Evolutionary conservation across 2,888 invertebrate species (phyloP).

Genomic region (Trachelus tabidus): DNA sequence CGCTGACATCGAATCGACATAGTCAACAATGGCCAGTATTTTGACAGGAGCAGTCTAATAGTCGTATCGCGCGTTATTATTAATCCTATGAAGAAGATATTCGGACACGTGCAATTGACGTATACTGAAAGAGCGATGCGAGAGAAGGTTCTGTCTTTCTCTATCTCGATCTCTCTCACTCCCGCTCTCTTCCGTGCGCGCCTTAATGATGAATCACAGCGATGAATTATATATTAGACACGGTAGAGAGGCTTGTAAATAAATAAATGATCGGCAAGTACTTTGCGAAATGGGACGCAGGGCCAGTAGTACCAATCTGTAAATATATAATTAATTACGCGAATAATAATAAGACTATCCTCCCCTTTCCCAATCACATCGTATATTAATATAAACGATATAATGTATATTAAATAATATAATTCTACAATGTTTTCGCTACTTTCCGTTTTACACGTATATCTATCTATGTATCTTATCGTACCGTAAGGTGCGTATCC

Average conservation of each 20-base stretch:
- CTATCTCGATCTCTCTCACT: not conserved
- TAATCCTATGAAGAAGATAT: constrained; percentile 22
- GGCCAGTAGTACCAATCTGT: constrained; percentile 41
- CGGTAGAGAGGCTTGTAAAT: not conserved
- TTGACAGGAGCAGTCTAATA: constrained; percentile 10
- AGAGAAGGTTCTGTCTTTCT: not conserved
- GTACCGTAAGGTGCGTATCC: not conserved
- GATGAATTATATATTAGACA: not conserved
- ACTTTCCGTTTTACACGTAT: not conserved
- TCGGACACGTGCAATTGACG: constrained; percentile 29
- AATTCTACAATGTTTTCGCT: constrained; percentile 2
- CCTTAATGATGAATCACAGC: not conserved
- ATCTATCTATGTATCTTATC: not conserved
- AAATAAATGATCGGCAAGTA: not conserved
- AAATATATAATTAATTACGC: constrained; percentile 15
- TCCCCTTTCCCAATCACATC: not conserved
- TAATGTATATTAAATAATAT: constrained; percentile 8
- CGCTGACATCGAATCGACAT: constrained; percentile 20
- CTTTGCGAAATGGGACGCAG: constrained; percentile 46
- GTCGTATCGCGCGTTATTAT: constrained; percentile 5
- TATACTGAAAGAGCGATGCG: not conserved
- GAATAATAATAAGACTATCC: constrained; percentile 10
- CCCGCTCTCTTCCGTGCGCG: not conserved
- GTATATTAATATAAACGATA: constrained; percentile 1
- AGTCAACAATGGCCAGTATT: constrained; percentile 53